Percentiles rank a stretch among this genome's conserved stretches.
Evolutionary conservation across 2,888 invertebrate genomes (phyloP).

Genomic region (Parnassius apollo): DNA sequence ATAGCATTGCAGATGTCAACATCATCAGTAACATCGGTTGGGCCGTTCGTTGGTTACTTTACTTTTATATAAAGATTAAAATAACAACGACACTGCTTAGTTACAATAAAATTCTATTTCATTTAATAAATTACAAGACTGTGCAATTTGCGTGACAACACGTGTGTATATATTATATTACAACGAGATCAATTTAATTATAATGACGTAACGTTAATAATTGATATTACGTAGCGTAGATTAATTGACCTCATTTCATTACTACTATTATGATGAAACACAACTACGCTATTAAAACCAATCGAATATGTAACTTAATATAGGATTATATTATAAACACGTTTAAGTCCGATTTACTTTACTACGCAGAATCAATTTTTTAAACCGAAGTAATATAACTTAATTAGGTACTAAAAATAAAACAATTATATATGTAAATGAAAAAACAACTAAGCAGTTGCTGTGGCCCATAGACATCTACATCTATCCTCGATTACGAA

Average conservation of each 20-base stretch:
- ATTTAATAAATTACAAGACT: neutral
- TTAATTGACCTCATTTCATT: constrained; percentile 25
- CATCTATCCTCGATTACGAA: too few species aligned
- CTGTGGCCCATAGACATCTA: too few species aligned
- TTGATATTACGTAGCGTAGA: neutral
- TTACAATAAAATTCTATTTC: neutral
- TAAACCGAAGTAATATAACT: too few species aligned
- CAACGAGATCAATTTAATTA: constrained; percentile 7
- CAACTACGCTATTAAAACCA: constrained; percentile 4
- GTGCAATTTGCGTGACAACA: neutral
- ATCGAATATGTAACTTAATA: neutral
- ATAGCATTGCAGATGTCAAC: too few species aligned
- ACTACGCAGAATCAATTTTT: too few species aligned
- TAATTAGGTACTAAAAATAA: too few species aligned
- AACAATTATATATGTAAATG: too few species aligned
- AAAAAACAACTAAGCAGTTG: too few species aligned
- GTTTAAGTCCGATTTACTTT: constrained; percentile 6
- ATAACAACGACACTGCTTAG: too few species aligned
- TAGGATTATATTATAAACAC: constrained; percentile 1
- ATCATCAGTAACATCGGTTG: too few species aligned
- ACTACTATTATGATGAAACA: constrained; percentile 20
- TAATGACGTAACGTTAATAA: constrained; percentile 15
- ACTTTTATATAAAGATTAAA: neutral
- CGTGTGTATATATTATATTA: neutral
- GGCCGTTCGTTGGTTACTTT: too few species aligned